Evolutionary conservation across 1,140 invertebrate species (phyloP), one percentile per base, ranked within the genome.

Genomic region (Sycobia sp.): DNA sequence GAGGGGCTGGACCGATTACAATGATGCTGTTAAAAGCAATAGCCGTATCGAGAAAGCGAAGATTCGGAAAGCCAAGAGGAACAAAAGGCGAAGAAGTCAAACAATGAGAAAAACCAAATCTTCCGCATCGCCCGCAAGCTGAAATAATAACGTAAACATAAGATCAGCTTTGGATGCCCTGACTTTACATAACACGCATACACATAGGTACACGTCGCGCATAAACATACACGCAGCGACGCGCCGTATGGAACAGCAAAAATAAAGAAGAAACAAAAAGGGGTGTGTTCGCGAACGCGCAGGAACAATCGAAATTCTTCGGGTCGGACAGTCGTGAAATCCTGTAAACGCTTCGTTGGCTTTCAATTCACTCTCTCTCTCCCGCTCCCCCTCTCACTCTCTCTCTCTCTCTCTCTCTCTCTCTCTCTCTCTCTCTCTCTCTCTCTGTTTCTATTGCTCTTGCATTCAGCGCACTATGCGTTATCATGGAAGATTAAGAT

Each of bases 401-500:
- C 36, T 46, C 23, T 49, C 43, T 32, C 32, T 55, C 32, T 38
- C 18, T 44, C 38, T 51, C 13, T 8, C 39, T 61, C 46, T 18
- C 29, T 36, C 20, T 44, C 54, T 50, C 23, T 44, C 14, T 32
- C 38, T 51, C 18, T 51, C 36, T 41, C 29, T n/a, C 56, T 49
- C 14, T 63, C n/a, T n/a, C n/a, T n/a, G n/a, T n/a, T n/a, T n/a
- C n/a, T n/a, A n/a, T n/a, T n/a, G n/a, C n/a, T n/a, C 18, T 41
- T 16, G 4, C 34, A 32, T 27, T 44, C 27, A 25, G 36, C 9
- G 18, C 16, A 51, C 58, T 65, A 36, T 62, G 56, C 50, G 62
- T 66, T 63, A 60, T 62, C 62, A 66, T 36, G 38, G 47, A 46
- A 67, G 67, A 69, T 69, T 69, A 69, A 69, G 67, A 69, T 66